These are phyloP conservation scores for Choloepus hoffmanni DNA, from an alignment of 2,113 vertebrate genomes.

Conservation along the genomic window DNA sequence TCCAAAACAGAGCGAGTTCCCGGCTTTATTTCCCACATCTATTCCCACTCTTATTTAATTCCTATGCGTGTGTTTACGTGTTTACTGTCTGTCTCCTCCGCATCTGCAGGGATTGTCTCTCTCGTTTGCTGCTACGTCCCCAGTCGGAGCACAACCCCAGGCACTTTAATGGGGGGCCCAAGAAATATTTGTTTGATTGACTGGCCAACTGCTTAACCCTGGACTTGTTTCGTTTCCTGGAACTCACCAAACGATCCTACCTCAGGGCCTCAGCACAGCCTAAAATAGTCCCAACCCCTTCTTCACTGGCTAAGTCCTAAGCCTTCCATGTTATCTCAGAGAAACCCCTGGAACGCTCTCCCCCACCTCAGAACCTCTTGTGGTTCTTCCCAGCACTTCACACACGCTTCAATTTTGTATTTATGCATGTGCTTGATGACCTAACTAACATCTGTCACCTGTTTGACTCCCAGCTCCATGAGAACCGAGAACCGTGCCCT, in stretches of 20 bases:
- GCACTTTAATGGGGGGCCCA: background rate
- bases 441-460: background rate
- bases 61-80: background rate
- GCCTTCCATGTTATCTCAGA: background rate
- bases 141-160: background rate
- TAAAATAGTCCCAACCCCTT: background rate
- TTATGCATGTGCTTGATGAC: background rate
- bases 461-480: background rate
- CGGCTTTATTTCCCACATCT: background rate
- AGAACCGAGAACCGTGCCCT: no score
- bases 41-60: background rate
- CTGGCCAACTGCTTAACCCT: background rate
- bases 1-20: background rate
- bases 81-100: background rate
- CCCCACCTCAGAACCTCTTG: background rate
- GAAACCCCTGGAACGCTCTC: slow-evolving; percentile 46
- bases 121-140: background rate
- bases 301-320: background rate
- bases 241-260: background rate
- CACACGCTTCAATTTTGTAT: background rate
- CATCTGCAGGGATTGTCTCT: background rate
- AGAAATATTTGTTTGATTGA: background rate
- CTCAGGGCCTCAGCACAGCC: background rate
- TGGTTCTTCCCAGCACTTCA: background rate
- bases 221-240: background rate